Conservation (phyloP, 2,797 vertebrate species). For the Notoglanidium macrostoma region DNA sequence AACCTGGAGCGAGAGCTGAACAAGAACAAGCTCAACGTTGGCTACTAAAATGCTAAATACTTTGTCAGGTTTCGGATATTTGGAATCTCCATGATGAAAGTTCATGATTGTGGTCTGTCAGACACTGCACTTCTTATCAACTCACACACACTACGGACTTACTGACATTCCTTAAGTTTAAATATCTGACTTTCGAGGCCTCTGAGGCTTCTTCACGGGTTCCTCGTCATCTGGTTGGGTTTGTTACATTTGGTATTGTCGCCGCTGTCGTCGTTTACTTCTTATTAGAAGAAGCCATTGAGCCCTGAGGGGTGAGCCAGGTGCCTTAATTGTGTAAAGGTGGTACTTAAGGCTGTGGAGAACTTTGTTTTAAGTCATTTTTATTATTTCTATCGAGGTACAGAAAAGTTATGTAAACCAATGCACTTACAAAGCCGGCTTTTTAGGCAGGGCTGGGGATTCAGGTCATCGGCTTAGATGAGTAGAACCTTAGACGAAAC, state of each 20-base stretch:
- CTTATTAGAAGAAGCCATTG: slow-evolving; percentile 82
- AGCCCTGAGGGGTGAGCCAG: slow-evolving; percentile 76
- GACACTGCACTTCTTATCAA: background rate
- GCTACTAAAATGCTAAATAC: slow-evolving; percentile 69
- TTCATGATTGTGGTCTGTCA: background rate
- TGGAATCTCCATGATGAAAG: background rate
- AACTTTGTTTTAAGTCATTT: slow-evolving; percentile 50
- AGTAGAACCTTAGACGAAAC: background rate
- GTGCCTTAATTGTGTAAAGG: slow-evolving; percentile 82
- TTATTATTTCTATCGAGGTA: slow-evolving; percentile 42
- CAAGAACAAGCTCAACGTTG: slow-evolving; percentile 91
- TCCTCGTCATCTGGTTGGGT: slow-evolving; percentile 57
- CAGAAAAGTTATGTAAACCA: slow-evolving; percentile 65
- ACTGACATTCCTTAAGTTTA: slow-evolving; percentile 59
- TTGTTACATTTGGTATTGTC: background rate
- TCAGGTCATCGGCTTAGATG: slow-evolving; percentile 6
- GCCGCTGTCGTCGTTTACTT: slow-evolving; percentile 66
- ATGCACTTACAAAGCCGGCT: slow-evolving; percentile 76
- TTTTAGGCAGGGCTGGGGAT: background rate
- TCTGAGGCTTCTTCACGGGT: slow-evolving; percentile 7
- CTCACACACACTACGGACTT: slow-evolving; percentile 6
- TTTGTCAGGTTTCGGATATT: background rate
- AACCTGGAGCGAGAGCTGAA: slow-evolving; percentile 96
- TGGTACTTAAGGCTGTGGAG: slow-evolving; percentile 62
- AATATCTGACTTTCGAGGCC: background rate